phyloP scores from a whole-genome alignment of 1,140 invertebrate genomes.

The Drosophila baimaii region DNA sequence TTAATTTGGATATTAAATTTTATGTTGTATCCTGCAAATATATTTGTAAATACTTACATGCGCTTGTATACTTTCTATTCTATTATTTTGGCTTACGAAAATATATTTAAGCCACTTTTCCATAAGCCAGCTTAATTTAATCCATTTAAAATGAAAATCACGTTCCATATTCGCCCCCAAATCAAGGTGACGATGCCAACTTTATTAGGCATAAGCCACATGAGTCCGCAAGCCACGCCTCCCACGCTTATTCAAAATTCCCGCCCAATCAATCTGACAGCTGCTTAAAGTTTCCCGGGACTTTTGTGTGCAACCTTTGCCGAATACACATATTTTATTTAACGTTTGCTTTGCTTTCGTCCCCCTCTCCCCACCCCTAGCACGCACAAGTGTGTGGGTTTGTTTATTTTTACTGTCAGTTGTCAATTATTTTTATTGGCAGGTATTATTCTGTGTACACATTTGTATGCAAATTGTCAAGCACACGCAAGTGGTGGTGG shows the following conservation, averaged over 20 bases:
- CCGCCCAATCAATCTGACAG: constrained; percentile 70
- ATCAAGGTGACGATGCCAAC: constrained; percentile 69
- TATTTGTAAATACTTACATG: background rate
- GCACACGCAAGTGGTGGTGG: constrained; percentile 48
- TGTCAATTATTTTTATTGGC: constrained; percentile 82
- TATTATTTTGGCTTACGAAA: background rate
- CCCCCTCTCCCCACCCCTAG: background rate
- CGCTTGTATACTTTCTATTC: background rate
- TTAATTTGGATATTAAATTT: too few relatives aligned
- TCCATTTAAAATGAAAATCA: constrained; percentile 64
- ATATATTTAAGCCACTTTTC: background rate
- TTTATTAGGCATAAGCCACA: constrained; percentile 68
- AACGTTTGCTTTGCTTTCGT: constrained; percentile 60
- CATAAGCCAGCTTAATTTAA: background rate
- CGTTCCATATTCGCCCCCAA: constrained; percentile 45
- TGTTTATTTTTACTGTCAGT: constrained; percentile 78
- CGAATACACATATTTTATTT: constrained; percentile 63
- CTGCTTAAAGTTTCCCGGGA: constrained; percentile 69
- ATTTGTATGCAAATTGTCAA: constrained; percentile 78
- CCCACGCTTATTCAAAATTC: constrained; percentile 32
- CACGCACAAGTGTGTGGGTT: constrained; percentile 31
- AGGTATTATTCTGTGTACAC: constrained; percentile 80
- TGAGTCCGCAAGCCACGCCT: constrained; percentile 4
- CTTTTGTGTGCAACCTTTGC: constrained; percentile 23
- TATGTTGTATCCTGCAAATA: background rate